Conservation (phyloP, 30 jellyfish, hydroid and myxozoan species). For the Aurelia coerulea region DNA sequence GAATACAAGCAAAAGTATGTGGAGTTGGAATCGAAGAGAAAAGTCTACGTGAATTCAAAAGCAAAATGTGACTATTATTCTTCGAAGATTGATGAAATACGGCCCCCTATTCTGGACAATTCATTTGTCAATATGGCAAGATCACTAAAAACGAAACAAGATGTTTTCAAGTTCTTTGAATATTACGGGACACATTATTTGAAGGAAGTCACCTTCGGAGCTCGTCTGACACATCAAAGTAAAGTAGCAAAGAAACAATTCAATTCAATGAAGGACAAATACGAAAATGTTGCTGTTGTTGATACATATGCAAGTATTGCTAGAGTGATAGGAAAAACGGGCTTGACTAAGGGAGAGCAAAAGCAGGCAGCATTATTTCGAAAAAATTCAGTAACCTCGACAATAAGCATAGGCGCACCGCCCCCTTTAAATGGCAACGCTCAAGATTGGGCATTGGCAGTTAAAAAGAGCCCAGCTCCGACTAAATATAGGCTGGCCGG, state of each 20-base stretch:
- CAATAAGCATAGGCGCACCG: slow-evolving; percentile 74
- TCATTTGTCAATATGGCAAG: slow-evolving; percentile 43
- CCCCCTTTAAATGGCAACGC: slow-evolving; percentile 70
- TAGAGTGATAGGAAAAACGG: slow-evolving; percentile 29
- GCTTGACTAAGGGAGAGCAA: slow-evolving; percentile 37
- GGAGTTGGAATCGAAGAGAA: slow-evolving; percentile 47
- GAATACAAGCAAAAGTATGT: slow-evolving; percentile 44
- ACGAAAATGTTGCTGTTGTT: slow-evolving; percentile 20
- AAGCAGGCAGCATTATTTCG: slow-evolving; percentile 39
- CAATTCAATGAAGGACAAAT: slow-evolving; percentile 4
- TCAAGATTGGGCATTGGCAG: slow-evolving; percentile 68
- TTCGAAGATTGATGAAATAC: slow-evolving; percentile 59
- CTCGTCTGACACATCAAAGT: slow-evolving; percentile 50
- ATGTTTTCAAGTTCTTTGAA: slow-evolving; percentile 51
- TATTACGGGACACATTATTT: slow-evolving; percentile 67
- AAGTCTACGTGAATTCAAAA: slow-evolving; percentile 47
- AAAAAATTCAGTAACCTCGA: slow-evolving; percentile 41
- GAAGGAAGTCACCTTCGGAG: slow-evolving; percentile 60
- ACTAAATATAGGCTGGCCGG: slow-evolving; percentile 43
- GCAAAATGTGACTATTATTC: slow-evolving; percentile 68
- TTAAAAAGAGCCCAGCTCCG: slow-evolving; percentile 73
- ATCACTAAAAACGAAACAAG: slow-evolving; percentile 10
- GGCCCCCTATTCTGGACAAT: slow-evolving; percentile 42
- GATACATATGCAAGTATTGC: slow-evolving; percentile 57
- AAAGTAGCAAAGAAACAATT: slow-evolving; percentile 41